These are phyloP conservation scores for Helleia helle DNA, from an alignment of 2,888 invertebrate genomes.

Conservation along the genomic window DNA sequence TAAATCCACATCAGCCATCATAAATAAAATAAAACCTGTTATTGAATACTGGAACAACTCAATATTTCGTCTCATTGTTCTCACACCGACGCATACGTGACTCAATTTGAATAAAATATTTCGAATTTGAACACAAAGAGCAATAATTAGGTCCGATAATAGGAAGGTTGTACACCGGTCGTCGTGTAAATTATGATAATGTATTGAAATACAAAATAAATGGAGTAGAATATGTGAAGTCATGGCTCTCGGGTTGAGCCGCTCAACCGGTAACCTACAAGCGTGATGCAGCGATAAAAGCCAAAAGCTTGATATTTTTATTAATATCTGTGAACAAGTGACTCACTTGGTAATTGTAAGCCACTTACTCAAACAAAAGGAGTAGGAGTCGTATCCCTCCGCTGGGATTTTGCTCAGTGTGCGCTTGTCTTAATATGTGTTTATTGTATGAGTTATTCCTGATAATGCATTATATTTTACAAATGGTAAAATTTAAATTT, in stretches of 20 bases:
- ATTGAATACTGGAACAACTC: slow-evolving; percentile 31
- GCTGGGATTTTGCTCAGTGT: no score
- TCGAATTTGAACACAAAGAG: slow-evolving; percentile 63
- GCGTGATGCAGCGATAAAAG: slow-evolving; percentile 56
- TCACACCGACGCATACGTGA: slow-evolving; percentile 40
- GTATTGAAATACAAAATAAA: slow-evolving; percentile 55
- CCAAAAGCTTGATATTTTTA: not conserved
- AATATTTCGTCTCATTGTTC: slow-evolving; percentile 39
- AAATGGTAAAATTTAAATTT: no score
- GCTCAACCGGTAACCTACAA: slow-evolving; percentile 39
- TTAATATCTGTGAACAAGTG: no score
- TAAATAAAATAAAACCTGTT: slow-evolving; percentile 14
- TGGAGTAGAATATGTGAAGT: slow-evolving; percentile 61
- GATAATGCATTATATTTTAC: no score
- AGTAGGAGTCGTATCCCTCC: no score
- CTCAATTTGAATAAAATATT: slow-evolving; percentile 46
- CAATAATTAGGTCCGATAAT: slow-evolving; percentile 66
- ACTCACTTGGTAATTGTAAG: no score
- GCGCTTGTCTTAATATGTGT: no score
- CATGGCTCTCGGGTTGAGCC: slow-evolving; percentile 46
- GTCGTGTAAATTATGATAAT: slow-evolving; percentile 71
- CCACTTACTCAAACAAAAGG: no score
- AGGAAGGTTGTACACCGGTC: slow-evolving; percentile 46
- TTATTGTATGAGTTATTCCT: no score
- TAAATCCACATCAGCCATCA: not conserved